Evolutionary conservation across 2,113 vertebrate species (phyloP).

Genomic region (Dipodomys spectabilis): DNA sequence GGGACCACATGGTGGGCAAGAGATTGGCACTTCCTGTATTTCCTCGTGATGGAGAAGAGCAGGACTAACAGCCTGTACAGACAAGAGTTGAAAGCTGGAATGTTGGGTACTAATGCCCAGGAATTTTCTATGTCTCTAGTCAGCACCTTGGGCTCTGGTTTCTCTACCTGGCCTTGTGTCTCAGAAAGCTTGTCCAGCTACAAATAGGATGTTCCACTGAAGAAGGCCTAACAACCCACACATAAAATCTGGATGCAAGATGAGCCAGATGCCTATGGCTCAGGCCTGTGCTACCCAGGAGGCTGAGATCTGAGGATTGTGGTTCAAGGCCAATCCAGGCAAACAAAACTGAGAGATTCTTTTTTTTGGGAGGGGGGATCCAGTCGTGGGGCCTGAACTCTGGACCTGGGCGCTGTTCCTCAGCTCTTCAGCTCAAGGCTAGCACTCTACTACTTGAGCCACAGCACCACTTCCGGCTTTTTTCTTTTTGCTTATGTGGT

Average conservation of each 20-base stretch:
- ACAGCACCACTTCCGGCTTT: too few relatives aligned
- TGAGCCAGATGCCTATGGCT: too few relatives aligned
- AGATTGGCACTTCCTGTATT: neutral
- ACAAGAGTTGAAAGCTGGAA: neutral
- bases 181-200: neutral
- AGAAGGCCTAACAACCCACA: neutral
- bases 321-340: too few relatives aligned
- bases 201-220: neutral
- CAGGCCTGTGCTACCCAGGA: too few relatives aligned
- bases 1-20: neutral
- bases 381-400: too few relatives aligned
- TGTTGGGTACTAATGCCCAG: neutral
- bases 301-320: too few relatives aligned
- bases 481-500: too few relatives aligned
- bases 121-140: neutral
- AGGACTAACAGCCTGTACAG: neutral
- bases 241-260: neutral
- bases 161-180: neutral
- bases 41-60: neutral
- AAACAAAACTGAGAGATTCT: too few relatives aligned
- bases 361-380: too few relatives aligned
- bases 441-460: too few relatives aligned
- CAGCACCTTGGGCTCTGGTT: neutral
- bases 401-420: too few relatives aligned
- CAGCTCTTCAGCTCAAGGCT: too few relatives aligned